Conservation (phyloP, 2,113 vertebrate genomes). For the Halichoerus grypus region DNA sequence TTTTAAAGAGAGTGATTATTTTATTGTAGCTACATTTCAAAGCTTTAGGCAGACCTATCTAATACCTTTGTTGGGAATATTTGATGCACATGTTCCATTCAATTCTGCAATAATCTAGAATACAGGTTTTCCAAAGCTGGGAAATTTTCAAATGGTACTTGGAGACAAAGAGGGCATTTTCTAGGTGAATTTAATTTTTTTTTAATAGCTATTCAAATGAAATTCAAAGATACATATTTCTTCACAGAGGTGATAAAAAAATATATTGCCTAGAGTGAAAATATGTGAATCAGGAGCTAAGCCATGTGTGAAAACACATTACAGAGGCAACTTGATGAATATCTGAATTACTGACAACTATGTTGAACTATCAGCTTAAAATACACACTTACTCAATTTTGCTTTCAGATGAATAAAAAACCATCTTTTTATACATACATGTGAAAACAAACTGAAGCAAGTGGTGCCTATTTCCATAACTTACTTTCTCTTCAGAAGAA, state of each 20-base stretch:
- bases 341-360: not conserved
- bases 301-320: constrained; percentile 10
- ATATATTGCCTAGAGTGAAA: not conserved
- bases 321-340: not conserved
- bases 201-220: constrained; percentile 53
- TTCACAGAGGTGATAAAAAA: constrained; percentile 7
- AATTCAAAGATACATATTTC: constrained; percentile 35
- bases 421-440: not conserved
- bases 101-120: not conserved
- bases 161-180: not conserved
- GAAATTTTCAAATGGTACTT: not conserved
- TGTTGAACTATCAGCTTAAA: not conserved
- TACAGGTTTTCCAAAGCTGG: not conserved
- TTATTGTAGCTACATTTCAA: not conserved
- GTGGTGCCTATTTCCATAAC: not conserved
- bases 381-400: not conserved
- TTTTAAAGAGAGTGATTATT: not conserved
- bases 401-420: not conserved
- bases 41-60: not conserved
- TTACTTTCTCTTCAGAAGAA: constrained; percentile 37
- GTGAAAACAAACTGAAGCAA: constrained; percentile 35
- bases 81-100: not conserved
- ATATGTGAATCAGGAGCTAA: not conserved
- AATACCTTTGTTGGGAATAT: not conserved
- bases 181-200: not conserved